A percentile compares a stretch with the other conserved stretches of the same genome.
phyloP scores from a whole-genome alignment of 2,888 invertebrate genomes.

The Bunonema sp. region DNA sequence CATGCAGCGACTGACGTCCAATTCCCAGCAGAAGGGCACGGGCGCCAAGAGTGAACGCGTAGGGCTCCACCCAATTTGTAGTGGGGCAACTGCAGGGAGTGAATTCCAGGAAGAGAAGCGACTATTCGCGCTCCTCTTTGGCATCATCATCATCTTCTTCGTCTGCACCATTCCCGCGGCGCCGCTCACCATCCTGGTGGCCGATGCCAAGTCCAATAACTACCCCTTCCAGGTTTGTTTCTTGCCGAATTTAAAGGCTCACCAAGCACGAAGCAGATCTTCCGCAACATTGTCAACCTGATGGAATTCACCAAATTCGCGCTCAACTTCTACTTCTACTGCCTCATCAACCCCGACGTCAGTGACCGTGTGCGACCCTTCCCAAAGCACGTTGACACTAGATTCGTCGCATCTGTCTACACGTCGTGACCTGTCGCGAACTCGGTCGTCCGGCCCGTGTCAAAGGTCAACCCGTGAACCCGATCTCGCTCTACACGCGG shows the following conservation, averaged over 20 bases:
- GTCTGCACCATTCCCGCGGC: slow-evolving; percentile 50
- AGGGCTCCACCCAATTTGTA: background rate
- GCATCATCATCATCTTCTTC: slow-evolving; percentile 50
- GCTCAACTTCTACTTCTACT: slow-evolving; percentile 50
- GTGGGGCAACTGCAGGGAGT: background rate
- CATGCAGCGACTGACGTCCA: slow-evolving; percentile 21
- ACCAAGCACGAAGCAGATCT: slow-evolving; percentile 42
- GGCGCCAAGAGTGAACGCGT: slow-evolving; percentile 16
- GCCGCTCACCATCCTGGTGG: slow-evolving; percentile 47
- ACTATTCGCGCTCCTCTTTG: slow-evolving; percentile 47
- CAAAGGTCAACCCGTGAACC: slow-evolving; percentile 23
- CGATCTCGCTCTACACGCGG: slow-evolving; percentile 22
- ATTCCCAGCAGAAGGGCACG: slow-evolving; percentile 7
- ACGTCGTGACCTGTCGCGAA: slow-evolving; percentile 27
- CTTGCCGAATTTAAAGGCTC: background rate
- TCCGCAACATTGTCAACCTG: slow-evolving; percentile 48
- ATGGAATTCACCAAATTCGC: slow-evolving; percentile 51
- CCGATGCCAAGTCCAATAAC: slow-evolving; percentile 38
- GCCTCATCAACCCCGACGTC: slow-evolving; percentile 37
- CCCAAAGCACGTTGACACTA: background rate
- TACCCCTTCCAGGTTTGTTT: slow-evolving; percentile 29
- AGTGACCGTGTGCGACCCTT: background rate
- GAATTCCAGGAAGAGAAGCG: slow-evolving; percentile 47
- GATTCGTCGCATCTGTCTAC: slow-evolving; percentile 28
- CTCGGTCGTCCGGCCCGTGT: slow-evolving; percentile 21